Evolutionary conservation across 2,797 vertebrate species (phyloP).

Genomic region (Ambastaia sidthimunki): DNA sequence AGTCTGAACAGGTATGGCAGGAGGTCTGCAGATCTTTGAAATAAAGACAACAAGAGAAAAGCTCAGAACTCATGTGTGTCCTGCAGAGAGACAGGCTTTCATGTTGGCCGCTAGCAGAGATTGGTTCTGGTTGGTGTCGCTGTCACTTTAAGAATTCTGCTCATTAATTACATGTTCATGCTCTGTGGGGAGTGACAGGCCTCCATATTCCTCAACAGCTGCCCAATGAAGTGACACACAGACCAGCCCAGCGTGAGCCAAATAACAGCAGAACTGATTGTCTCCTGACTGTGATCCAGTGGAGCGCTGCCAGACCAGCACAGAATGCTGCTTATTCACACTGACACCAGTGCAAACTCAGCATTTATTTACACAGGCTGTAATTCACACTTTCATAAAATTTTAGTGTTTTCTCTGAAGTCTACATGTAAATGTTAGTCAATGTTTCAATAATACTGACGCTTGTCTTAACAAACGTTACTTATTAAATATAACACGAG

Average conservation of each 20-base stretch:
- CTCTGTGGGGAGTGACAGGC: conserved; percentile 66
- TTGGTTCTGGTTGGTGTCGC: conserved; percentile 63
- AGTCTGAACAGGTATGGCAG: conserved; percentile 84
- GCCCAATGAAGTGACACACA: conserved; percentile 67
- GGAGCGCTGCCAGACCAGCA: conserved; percentile 57
- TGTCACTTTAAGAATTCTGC: conserved; percentile 72
- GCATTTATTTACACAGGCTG: background rate
- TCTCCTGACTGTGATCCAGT: conserved; percentile 61
- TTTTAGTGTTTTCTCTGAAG: background rate
- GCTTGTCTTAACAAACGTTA: no score
- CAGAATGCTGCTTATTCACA: conserved; percentile 22
- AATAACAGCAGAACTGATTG: conserved; percentile 62
- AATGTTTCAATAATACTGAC: background rate
- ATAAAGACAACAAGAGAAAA: conserved; percentile 46
- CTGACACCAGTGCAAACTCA: background rate
- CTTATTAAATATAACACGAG: no score
- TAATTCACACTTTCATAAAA: no score
- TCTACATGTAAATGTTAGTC: background rate
- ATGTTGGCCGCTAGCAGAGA: conserved; percentile 56
- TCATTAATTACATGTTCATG: conserved; percentile 79
- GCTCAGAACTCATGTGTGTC: conserved; percentile 25
- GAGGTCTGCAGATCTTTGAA: conserved; percentile 87
- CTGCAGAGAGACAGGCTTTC: conserved; percentile 56
- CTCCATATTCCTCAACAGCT: conserved; percentile 73
- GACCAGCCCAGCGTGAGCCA: conserved; percentile 71